Evolutionary conservation across 2,113 vertebrate genomes (phyloP).

Genomic region (Eurystomus gularis): DNA sequence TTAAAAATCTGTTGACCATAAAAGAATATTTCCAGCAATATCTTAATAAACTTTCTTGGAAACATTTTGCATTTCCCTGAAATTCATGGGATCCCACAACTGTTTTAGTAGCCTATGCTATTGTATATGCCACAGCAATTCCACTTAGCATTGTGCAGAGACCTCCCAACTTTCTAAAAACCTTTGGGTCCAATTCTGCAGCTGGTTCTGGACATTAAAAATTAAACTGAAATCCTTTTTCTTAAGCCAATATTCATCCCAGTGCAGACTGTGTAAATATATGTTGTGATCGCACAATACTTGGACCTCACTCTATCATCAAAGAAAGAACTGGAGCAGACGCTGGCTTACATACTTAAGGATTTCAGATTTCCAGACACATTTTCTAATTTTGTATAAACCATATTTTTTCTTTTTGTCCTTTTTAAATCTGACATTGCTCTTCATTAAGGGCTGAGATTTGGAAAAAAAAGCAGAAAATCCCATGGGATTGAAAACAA

Average conservation of each 20-base stretch:
- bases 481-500: conserved; percentile 57
- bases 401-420: not conserved
- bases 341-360: not conserved
- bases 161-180: not conserved
- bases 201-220: not conserved
- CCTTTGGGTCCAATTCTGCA: not conserved
- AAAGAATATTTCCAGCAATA: not conserved
- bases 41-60: not conserved
- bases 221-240: not conserved
- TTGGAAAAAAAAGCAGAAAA: conserved; percentile 33
- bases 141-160: not conserved
- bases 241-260: not conserved
- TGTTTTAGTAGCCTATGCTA: not conserved
- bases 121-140: not conserved
- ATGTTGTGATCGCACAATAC: not conserved
- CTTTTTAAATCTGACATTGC: conserved; percentile 35
- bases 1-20: not conserved
- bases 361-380: conserved; percentile 27
- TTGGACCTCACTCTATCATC: not conserved
- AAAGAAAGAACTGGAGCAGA: not conserved
- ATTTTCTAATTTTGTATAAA: conserved; percentile 27
- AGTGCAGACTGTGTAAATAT: not conserved
- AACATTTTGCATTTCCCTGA: not conserved
- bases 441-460: conserved; percentile 40
- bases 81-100: not conserved